These are phyloP conservation scores for Blastomussa wellsi DNA, from an alignment of 92 coral and sea anemone genomes.

Conservation along the genomic window DNA sequence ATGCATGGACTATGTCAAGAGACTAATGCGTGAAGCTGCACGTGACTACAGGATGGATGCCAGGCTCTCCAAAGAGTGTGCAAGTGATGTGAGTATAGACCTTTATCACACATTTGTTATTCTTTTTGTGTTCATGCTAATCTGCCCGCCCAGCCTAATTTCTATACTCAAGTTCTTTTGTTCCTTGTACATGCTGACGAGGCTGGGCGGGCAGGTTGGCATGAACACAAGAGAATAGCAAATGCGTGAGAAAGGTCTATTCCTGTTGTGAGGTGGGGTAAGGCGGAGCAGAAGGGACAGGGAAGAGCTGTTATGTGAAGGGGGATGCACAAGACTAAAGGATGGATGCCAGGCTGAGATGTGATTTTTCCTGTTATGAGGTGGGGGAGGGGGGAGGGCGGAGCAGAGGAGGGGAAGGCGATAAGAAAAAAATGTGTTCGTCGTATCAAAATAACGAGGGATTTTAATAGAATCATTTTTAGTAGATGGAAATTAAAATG, in stretches of 20 bases:
- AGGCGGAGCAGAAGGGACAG: neutral
- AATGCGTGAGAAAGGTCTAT: no score
- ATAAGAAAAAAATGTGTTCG: no score
- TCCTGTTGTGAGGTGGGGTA: neutral
- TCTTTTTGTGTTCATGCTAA: no score
- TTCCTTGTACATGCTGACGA: no score
- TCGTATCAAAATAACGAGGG: no score
- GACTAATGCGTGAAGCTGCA: slow-evolving; percentile 84
- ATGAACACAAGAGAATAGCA: no score
- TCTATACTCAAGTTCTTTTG: no score
- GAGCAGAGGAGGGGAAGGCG: neutral
- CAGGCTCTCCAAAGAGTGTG: slow-evolving; percentile 72
- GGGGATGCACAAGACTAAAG: neutral
- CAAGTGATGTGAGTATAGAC: slow-evolving; percentile 71
- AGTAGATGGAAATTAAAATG: no score
- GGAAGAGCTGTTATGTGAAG: neutral
- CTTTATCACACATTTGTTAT: no score
- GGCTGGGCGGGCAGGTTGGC: no score
- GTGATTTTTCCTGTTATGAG: neutral
- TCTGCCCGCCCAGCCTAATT: no score
- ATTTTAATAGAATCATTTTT: no score
- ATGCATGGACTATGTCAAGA: slow-evolving; percentile 71
- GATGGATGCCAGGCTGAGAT: neutral
- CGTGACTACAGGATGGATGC: slow-evolving; percentile 88
- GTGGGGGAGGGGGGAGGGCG: neutral